These are phyloP conservation scores for Drosophila eugracilis DNA, from an alignment of 1,140 invertebrate genomes.

Conservation along the genomic window DNA sequence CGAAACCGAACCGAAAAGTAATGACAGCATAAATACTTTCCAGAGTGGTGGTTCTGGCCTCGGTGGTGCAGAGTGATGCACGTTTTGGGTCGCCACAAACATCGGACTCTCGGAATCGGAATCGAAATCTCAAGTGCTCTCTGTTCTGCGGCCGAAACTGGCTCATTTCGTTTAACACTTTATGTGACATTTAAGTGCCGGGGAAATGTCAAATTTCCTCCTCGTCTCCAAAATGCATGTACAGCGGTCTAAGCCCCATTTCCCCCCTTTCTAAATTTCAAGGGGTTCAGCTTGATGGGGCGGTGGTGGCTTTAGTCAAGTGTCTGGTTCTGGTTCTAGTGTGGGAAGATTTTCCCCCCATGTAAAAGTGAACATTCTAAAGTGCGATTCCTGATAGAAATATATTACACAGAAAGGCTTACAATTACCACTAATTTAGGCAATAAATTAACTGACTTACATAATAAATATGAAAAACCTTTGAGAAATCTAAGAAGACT, in stretches of 20 bases:
- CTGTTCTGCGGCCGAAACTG: constrained; percentile 63
- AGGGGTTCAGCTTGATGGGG: constrained; percentile 2
- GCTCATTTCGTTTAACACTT: constrained; percentile 82
- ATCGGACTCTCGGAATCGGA: constrained; percentile 29
- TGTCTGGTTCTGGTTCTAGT: constrained; percentile 35
- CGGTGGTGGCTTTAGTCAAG: constrained; percentile 55
- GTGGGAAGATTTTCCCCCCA: constrained; percentile 68
- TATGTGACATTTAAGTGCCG: constrained; percentile 80
- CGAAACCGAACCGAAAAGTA: constrained; percentile 72
- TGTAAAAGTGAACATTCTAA: constrained; percentile 16
- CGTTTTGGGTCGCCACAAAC: constrained; percentile 62
- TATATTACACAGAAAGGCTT: neutral
- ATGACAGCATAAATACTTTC: constrained; percentile 79
- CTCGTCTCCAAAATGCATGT: constrained; percentile 57
- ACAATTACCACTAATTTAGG: neutral
- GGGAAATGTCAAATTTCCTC: constrained; percentile 78
- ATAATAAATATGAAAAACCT: neutral
- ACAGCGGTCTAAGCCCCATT: constrained; percentile 44
- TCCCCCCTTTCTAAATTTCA: neutral
- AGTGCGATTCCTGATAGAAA: constrained; percentile 29
- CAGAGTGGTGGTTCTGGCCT: constrained; percentile 21
- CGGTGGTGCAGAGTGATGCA: constrained; percentile 46
- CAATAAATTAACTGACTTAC: neutral
- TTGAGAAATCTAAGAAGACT: neutral
- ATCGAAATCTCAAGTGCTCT: constrained; percentile 72